Base-by-base conservation (phyloP, 2,888 invertebrate genomes). In the Himalopsyche japonica region DNA sequence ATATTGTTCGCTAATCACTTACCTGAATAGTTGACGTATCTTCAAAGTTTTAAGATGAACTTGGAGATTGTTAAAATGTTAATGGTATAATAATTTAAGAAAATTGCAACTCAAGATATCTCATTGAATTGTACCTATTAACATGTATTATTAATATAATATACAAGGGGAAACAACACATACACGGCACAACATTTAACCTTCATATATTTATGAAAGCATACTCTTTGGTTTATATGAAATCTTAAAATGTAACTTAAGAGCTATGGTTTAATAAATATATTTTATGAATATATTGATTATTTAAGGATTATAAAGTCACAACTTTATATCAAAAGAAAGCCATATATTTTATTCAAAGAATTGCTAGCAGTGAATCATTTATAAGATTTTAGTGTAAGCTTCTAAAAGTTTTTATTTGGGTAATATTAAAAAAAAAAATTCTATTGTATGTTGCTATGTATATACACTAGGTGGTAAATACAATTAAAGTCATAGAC, bases 171-270 rank as follows among this genome's bases (percentile, higher is more conserved):
- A 76, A n/a, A 76, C 34, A 32, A 18, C 34, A 70, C 81, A 81
- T 76, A 76, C 81, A 81, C 81, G 81, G 32, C 81, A 81, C 81
- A 81, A 76, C 70, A 81, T 70, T 70, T 43, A 81, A n/a, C n/a
- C 15, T 80, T 24, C 10, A 32, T 76, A 76, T 24, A 20, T 32
- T 76, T 32, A 76, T 34, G 1, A 76, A 27, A 20, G 27, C 5
- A 34, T 76, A 76, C 76, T 76, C 32, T 7, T 57, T 24, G 20
- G 20, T 10, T 76, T 18, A 7, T 76, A 76, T 30, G 30, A 30
- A 76, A 76, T 57, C 57, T 57, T 57, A 24, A 57, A 57, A 15
- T n/a, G 5, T 43, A 43, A 15, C 43, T 43, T 43, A 43, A 43
- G 7, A 43, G 1, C 43, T 43, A 43, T n/a, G 24, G 27, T 37